Conservation (phyloP, 2,888 invertebrate species). For the Selenia dentaria region DNA sequence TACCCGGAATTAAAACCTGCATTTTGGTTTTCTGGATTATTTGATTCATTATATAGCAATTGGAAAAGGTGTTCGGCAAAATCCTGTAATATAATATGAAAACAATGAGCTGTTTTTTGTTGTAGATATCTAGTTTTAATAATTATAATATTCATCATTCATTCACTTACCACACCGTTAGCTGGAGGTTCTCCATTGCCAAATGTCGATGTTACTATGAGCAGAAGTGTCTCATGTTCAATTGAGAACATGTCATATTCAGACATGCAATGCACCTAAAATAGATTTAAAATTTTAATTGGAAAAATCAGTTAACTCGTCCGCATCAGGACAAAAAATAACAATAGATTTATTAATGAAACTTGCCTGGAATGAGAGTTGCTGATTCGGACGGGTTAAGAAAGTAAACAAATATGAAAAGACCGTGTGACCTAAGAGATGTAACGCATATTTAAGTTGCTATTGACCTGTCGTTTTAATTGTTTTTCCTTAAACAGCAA, state of each 20-base stretch:
- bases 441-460: too few species aligned
- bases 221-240: conserved; percentile 95
- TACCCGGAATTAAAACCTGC: conserved; percentile 47
- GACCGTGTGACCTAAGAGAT: too few species aligned
- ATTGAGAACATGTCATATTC: conserved; percentile 97
- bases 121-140: background rate
- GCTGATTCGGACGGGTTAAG: too few species aligned
- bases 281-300: too few species aligned
- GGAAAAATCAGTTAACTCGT: too few species aligned
- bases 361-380: too few species aligned
- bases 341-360: too few species aligned
- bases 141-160: background rate
- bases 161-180: conserved; percentile 92
- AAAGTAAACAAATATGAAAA: too few species aligned
- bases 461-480: too few species aligned
- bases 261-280: conserved; percentile 94
- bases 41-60: conserved; percentile 66
- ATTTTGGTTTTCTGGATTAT: conserved; percentile 50
- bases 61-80: conserved; percentile 70
- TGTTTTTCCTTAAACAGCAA: too few species aligned
- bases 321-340: too few species aligned
- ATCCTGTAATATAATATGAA: conserved; percentile 51
- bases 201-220: conserved; percentile 97
- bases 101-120: conserved; percentile 14
- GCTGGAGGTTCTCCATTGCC: conserved; percentile 99